Percentiles rank a stretch among this genome's conserved stretches.
Conservation (phyloP, 2,888 invertebrate genomes). For the Lissonota sp. region DNA sequence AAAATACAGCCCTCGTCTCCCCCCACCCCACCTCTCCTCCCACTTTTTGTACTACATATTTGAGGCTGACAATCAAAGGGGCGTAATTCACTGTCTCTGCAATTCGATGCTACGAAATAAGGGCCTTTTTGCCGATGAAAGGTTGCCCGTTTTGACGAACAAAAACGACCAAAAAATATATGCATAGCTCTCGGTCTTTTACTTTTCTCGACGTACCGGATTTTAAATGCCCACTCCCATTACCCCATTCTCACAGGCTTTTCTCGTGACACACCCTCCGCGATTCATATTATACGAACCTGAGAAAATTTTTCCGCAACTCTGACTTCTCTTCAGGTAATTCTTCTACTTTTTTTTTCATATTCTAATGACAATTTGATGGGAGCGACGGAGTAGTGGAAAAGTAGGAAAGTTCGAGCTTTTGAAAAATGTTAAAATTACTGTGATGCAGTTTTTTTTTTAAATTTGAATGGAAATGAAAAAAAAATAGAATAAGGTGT, state of each 20-base stretch:
- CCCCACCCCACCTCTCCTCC: background rate
- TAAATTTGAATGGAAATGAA: too few relatives aligned
- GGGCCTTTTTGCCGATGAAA: too few relatives aligned
- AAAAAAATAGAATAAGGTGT: too few relatives aligned
- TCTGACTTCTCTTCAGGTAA: slow-evolving; percentile 26
- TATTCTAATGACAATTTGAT: background rate
- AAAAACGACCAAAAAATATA: background rate
- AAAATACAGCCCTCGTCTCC: slow-evolving; percentile 55
- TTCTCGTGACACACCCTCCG: slow-evolving; percentile 37
- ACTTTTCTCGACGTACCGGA: slow-evolving; percentile 43
- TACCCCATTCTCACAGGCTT: slow-evolving; percentile 48
- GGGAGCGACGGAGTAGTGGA: too few relatives aligned
- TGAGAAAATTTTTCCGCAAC: background rate
- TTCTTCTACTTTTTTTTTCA: slow-evolving; percentile 38
- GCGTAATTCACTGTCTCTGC: too few relatives aligned
- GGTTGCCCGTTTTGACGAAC: too few relatives aligned
- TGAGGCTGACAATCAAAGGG: too few relatives aligned
- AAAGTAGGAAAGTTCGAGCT: too few relatives aligned
- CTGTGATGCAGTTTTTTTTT: too few relatives aligned
- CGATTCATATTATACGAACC: slow-evolving; percentile 47
- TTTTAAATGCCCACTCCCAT: slow-evolving; percentile 51
- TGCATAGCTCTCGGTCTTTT: slow-evolving; percentile 30
- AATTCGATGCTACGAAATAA: too few relatives aligned
- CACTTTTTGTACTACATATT: too few relatives aligned
- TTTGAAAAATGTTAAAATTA: too few relatives aligned